Evolutionary conservation across 2,797 vertebrate genomes (phyloP).

Genomic region (Ptychadena robeensis): DNA sequence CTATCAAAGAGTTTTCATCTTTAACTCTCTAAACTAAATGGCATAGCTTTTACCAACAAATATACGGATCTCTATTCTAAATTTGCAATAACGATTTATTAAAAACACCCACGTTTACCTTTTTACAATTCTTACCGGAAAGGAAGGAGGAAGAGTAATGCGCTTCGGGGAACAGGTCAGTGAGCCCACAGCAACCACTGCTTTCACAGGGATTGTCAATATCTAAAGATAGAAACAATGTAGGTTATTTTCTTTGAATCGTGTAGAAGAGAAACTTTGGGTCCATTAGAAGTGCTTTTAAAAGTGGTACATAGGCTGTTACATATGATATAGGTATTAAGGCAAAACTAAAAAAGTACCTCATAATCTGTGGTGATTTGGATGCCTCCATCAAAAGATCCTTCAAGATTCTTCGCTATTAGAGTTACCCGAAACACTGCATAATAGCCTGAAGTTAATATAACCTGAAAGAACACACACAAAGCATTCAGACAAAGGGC

Average conservation of each 20-base stretch:
- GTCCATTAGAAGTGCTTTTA: no score
- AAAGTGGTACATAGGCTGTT: no score
- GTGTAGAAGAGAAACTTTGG: no score
- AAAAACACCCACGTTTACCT: neutral
- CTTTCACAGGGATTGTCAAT: conserved; percentile 94
- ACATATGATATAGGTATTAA: no score
- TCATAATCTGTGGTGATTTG: conserved; percentile 97
- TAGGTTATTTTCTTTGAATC: neutral
- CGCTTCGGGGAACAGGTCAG: conserved; percentile 90
- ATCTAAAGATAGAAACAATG: conserved; percentile 76
- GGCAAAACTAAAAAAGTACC: conserved; percentile 72
- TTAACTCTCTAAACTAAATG: neutral
- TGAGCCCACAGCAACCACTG: conserved; percentile 91
- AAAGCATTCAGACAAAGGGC: no score
- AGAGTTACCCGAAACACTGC: conserved; percentile 92
- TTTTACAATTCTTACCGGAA: conserved; percentile 84
- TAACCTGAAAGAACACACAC: no score
- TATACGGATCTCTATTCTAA: no score
- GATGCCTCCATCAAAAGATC: conserved; percentile 90
- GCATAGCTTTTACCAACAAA: no score
- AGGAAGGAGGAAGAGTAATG: conserved; percentile 87
- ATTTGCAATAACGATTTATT: no score
- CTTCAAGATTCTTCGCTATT: conserved; percentile 89
- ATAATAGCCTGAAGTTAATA: conserved; percentile 91
- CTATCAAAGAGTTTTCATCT: neutral